A percentile compares a stretch with the other conserved stretches of the same genome.
These are phyloP conservation scores for Osmoderma eremita DNA, from an alignment of 2,888 invertebrate genomes.

Conservation along the genomic window DNA sequence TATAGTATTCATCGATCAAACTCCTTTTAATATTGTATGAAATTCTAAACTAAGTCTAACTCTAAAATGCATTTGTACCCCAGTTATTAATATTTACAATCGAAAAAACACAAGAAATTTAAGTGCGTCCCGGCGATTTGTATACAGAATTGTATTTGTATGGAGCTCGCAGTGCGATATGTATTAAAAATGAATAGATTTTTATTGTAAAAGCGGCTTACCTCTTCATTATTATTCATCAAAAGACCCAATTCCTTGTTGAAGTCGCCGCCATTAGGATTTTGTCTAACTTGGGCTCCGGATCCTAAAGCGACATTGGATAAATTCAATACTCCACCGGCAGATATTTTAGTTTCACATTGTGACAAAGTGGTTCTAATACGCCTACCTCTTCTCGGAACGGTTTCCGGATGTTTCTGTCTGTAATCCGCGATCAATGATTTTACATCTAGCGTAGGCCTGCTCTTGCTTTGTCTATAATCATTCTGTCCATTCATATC, in stretches of 20 bases:
- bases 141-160: no score
- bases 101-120: no score
- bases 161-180: no score
- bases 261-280: constrained; percentile 52
- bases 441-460: constrained; percentile 83
- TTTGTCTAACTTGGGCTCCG: constrained; percentile 62
- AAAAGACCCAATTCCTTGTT: constrained; percentile 59
- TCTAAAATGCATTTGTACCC: no score
- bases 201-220: constrained; percentile 18
- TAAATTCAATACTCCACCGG: constrained; percentile 54
- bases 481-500: constrained; percentile 57
- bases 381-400: constrained; percentile 74
- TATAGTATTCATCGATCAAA: no score
- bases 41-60: no score
- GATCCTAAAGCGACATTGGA: constrained; percentile 64
- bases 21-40: no score
- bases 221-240: constrained; percentile 56
- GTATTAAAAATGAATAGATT: constrained; percentile 13
- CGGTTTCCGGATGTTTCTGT: constrained; percentile 78
- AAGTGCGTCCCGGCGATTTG: no score
- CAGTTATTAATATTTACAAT: no score
- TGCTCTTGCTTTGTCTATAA: constrained; percentile 68
- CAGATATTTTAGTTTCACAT: constrained; percentile 52
- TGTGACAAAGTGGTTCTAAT: constrained; percentile 68
- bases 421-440: constrained; percentile 85